phyloP scores from a whole-genome alignment of 2,888 invertebrate species.

The Exephanes ischioxanthus region DNA sequence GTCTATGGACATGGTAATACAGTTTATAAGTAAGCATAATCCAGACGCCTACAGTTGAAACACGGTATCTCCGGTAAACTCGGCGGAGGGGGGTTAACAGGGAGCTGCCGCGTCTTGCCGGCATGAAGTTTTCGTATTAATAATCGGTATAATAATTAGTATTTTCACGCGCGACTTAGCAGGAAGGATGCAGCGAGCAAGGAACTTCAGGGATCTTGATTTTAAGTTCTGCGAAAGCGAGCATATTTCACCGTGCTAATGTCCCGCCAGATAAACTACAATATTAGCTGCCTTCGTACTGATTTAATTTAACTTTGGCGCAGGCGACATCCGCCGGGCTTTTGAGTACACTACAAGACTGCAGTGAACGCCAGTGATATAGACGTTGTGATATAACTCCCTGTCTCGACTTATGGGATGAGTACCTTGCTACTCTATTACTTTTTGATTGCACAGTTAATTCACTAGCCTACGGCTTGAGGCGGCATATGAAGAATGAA shows the following conservation, averaged over 20 bases:
- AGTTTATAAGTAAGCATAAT: conserved; percentile 75
- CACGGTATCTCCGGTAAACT: conserved; percentile 68
- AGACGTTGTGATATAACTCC: conserved; percentile 45
- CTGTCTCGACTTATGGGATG: conserved; percentile 23
- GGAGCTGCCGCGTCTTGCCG: conserved; percentile 66
- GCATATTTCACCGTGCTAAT: conserved; percentile 84
- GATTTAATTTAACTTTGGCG: conserved; percentile 85
- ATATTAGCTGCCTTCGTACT: conserved; percentile 83
- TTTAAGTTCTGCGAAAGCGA: conserved; percentile 82
- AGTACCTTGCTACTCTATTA: conserved; percentile 39
- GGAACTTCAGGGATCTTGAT: conserved; percentile 82
- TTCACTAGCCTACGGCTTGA: neutral
- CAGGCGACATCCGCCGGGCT: conserved; percentile 82
- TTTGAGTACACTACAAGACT: conserved; percentile 65
- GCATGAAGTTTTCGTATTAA: conserved; percentile 84
- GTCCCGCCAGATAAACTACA: conserved; percentile 85
- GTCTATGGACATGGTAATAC: conserved; percentile 53
- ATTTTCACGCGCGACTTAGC: conserved; percentile 85
- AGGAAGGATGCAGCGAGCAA: conserved; percentile 78
- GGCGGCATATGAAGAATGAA: conserved; percentile 33
- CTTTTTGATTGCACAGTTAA: conserved; percentile 29
- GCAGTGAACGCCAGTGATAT: conserved; percentile 55
- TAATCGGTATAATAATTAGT: conserved; percentile 85
- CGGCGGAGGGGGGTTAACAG: conserved; percentile 65
- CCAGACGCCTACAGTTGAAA: conserved; percentile 67